Evolutionary conservation across 2,113 vertebrate species (phyloP).

Genomic region (Nyctibius bracteatus): DNA sequence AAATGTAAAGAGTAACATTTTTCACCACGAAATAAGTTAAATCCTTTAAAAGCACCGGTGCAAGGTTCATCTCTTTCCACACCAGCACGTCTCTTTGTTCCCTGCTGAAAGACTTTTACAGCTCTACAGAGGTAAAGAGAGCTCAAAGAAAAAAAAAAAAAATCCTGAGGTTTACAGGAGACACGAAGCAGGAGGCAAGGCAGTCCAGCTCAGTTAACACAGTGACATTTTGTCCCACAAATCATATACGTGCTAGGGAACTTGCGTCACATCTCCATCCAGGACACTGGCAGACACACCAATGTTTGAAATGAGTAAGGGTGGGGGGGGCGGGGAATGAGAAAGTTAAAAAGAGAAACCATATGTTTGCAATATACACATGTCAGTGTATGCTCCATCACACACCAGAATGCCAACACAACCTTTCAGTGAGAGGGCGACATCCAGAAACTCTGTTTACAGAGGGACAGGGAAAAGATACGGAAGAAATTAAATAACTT

Average conservation of each 20-base stretch:
- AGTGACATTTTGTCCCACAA: conserved; percentile 52
- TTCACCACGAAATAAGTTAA: neutral
- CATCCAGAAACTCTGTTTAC: neutral
- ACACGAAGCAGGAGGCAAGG: neutral
- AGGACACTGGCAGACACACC: neutral
- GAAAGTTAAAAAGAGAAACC: conserved; percentile 34
- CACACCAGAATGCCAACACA: neutral
- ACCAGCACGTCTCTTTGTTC: neutral
- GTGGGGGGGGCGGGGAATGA: neutral
- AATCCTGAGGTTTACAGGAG: neutral
- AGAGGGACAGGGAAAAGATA: neutral
- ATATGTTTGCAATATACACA: conserved; percentile 40
- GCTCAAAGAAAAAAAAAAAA: neutral
- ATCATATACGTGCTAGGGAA: conserved; percentile 20
- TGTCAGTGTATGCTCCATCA: neutral
- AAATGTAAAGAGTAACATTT: neutral
- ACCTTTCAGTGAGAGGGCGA: neutral
- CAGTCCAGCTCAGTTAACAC: conserved; percentile 26
- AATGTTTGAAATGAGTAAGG: neutral
- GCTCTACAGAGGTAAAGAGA: neutral
- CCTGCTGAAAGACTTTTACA: neutral
- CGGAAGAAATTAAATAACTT: neutral
- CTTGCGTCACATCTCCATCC: conserved; percentile 39
- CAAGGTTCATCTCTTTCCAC: neutral
- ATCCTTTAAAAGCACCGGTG: neutral